Evolutionary conservation across 2,113 vertebrate species (phyloP), one percentile per base, ranked within the genome.

Genomic region (Colius striatus): DNA sequence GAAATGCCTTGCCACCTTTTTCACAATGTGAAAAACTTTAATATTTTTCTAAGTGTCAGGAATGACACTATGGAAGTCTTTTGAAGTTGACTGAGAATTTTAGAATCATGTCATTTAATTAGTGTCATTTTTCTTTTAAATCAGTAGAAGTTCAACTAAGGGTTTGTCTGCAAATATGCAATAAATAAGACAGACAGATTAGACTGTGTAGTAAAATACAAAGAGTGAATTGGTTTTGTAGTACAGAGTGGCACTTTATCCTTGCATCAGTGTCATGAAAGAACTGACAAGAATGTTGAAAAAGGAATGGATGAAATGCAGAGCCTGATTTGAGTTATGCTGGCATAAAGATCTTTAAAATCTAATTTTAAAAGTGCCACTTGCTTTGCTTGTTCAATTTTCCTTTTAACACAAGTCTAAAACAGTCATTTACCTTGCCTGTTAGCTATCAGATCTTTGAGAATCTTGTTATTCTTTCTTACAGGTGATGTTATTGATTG

Each of bases 301-400:
- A 91, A 90, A 92, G 79, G 36, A 84, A n/a, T 17, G 16, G 12
- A 38, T 41, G 38, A 65, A 66, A 79, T 84, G 13, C 13, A 66
- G 45, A 47, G 76, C 16, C 30, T 85, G 27, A 61, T 34, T 92
- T 92, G 47, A 88, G 19, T 80, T 87, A 41, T 17, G 54, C 4
- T 73, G 47, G 18, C 55, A 66, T 86, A 88, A 90, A 58, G 32
- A 51, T 66, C 41, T 94, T 95, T 57, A 61, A 88, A 88, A 85
- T 62, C 38, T 66, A 85, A 83, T 66, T 92, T 73, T 77, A 47
- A 70, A 83, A 74, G n/a, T 11, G 1, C 15, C 43, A 30, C 45
- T 96, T 80, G 36, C 45, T 61, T 82, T 15, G 3, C 25, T 63
- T 84, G 53, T 55, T 82, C 65, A 72, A 16, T 63, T 84, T 93